Base-by-base conservation (phyloP, 2,113 vertebrate species). In the Corydoras maculifer region DNA sequence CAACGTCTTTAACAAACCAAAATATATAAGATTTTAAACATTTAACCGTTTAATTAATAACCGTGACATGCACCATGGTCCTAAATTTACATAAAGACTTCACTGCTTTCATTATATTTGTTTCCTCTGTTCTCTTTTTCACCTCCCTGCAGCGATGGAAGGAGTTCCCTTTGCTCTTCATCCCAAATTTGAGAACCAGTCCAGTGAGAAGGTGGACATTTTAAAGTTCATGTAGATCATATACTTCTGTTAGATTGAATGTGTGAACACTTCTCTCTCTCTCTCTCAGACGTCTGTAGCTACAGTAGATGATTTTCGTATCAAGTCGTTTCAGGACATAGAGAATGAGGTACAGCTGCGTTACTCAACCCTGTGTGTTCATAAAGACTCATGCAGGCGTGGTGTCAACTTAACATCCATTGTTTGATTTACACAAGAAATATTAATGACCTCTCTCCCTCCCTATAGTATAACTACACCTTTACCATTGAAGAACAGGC, bases 161-260 rank as follows among this genome's bases (percentile, higher is more conserved):
- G 93, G 92, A 1, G 87, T 96, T 63, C 94, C 94, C 11, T 95
- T 96, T 75, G 77, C 84, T 0, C 86, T 95, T 49, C 92, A 95
- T 69, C 93, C 94, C 12, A 87, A 86, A 54, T 93, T 91, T 0
- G 86, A 92, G 3, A 70, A 72, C 81, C 83, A 76, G 51, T 70
- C 81, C 54, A 79, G 54, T 0, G 50, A 78, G 59, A 80, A 30
- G 7, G 93, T 95, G 82, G 78, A 89, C 25, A 43, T 9, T n/a
- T 6, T 14, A 2, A 49, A 25, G 2, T 2, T 59, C 13, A 53
- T 12, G 3, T 12, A 53, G 3, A 53, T 53, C 35, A 43, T 43
- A 43, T 43, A 43, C 35, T 43, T 43, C 35, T 43, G 35, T 43
- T 43, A 8, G 4, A 43, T 43, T 43, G 18, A 25, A 25, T 25